Base-by-base conservation (phyloP, 2,113 vertebrate species). In the Misgurnus anguillicaudatus region DNA sequence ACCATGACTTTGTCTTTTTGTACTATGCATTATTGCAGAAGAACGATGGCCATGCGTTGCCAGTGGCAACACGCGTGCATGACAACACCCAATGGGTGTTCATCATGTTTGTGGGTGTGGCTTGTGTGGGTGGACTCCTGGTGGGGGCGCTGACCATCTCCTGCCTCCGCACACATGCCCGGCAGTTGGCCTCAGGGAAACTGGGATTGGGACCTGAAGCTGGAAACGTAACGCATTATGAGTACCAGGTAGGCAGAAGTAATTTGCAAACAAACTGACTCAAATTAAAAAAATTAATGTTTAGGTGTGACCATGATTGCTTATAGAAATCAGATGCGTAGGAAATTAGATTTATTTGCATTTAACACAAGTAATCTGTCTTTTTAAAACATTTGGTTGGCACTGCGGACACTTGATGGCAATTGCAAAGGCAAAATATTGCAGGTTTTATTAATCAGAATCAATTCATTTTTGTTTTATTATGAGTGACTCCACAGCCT, bases 171-270 rank as follows among this genome's bases (percentile, higher is more conserved):
- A 95, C 94, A 83, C 96, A 96, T 3, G 93, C 93, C 1, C 93
- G 91, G 79, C 94, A 95, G 63, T 88, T 95, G 45, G 95, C 96
- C 0, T 95, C 96, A 2, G 94, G 95, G 87, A 96, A 94, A 73
- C 91, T 98, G 85, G 95, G 96, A 0, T 87, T 98, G 85, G 97
- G 95, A 1, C 95, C 95, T 0, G 96, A 98, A 87, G 96, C 94
- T 0, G 95, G 95, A 6, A 90, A 90, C 0, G 95, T 95, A 88
- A 95, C 91, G 55, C 96, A 97, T 76, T 94, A 96, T 4, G 96
- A 97, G 83, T 99, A 99, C 88, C 97, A 99, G 96, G 97, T 99
- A 87, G 76, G 82, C 51, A 8, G 6, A 38, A 45, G n/a, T 55
- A 31, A 47, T 57, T 10, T n/a, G 36, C 13, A 58, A 42, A 19